Base-by-base conservation (phyloP, 2,113 vertebrate species). In the Taurulus bubalis region DNA sequence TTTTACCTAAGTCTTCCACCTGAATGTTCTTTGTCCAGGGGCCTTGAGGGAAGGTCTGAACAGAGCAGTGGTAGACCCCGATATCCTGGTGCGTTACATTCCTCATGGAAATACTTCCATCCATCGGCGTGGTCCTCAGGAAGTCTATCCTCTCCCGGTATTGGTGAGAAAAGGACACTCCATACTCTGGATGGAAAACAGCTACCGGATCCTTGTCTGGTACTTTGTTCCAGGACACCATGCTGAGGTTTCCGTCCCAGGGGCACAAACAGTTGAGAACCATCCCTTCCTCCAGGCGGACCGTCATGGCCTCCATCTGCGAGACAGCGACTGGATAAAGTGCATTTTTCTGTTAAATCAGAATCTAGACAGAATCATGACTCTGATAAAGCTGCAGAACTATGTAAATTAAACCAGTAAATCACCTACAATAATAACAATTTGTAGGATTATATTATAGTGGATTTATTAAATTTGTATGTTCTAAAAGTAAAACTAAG, bases 191-290 rank as follows among this genome's bases (percentile, higher is more conserved):
- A 49, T 94, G 91, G 80, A 95, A 96, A 64, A 96, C 79, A 0
- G 94, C 95, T 22, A 96, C 28, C 0, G 83, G 86, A 49, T 91
- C 16, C 32, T 85, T 93, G 22, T 85, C 3, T 2, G 70, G 58
- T 8, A 38, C 15, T 93, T 96, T 97, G 67, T 87, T 86, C 96
- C 96, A 98, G 63, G 93, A 94, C 55, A 93, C 82, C 93, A 96
- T 95, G 36, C 85, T 96, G 83, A 96, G 84, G 14, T 32, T 83
- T 0, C 86, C 82, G 0, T 4, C 56, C 75, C 93, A 94, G 1
- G 95, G 94, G 49, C 95, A 96, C 55, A 91, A 67, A 59, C 96
- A 97, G 24, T 94, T 85, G 28, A 98, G 93, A 8, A 94, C 90
- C 95, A 96, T 95, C 28, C 93, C 95, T 71, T 95, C 90, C 47